phyloP scores from a whole-genome alignment of 2,888 invertebrate genomes.

The Griposia aprilina region DNA sequence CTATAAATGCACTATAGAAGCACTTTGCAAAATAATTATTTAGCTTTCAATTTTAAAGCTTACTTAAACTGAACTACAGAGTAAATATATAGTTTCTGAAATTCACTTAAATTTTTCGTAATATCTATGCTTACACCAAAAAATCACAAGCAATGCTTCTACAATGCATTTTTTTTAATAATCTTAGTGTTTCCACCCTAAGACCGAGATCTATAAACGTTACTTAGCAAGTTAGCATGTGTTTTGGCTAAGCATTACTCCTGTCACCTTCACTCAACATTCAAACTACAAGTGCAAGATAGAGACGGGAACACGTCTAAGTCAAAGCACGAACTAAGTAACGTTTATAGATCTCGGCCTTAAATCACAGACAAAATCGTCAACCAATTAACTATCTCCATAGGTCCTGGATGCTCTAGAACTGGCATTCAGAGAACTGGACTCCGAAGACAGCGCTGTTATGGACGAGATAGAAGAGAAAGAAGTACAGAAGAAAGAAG shows the following conservation, averaged over 20 bases:
- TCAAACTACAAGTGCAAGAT: not conserved
- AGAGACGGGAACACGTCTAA: not conserved
- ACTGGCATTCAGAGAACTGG: constrained; percentile 91
- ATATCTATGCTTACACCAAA: constrained; percentile 14
- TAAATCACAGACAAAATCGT: constrained; percentile 10
- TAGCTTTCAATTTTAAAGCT: not conserved
- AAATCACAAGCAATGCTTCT: constrained; percentile 47
- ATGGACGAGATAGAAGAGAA: constrained; percentile 83
- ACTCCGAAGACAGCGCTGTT: constrained; percentile 88
- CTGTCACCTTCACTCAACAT: not conserved
- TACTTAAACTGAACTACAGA: too few relatives aligned
- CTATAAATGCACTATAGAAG: constrained; percentile 48
- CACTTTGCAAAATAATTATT: constrained; percentile 6
- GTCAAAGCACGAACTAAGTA: not conserved
- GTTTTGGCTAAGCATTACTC: not conserved
- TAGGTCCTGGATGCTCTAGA: constrained; percentile 92
- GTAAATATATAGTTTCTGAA: not conserved
- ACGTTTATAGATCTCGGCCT: not conserved
- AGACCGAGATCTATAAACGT: not conserved
- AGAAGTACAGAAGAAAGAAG: constrained; percentile 65
- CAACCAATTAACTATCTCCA: constrained; percentile 65
- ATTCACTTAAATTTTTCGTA: not conserved
- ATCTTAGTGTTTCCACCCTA: constrained; percentile 7
- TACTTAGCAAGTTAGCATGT: not conserved
- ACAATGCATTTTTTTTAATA: constrained; percentile 47